phyloP scores from a whole-genome alignment of 2,888 invertebrate species.

The Spisula subtruncata region DNA sequence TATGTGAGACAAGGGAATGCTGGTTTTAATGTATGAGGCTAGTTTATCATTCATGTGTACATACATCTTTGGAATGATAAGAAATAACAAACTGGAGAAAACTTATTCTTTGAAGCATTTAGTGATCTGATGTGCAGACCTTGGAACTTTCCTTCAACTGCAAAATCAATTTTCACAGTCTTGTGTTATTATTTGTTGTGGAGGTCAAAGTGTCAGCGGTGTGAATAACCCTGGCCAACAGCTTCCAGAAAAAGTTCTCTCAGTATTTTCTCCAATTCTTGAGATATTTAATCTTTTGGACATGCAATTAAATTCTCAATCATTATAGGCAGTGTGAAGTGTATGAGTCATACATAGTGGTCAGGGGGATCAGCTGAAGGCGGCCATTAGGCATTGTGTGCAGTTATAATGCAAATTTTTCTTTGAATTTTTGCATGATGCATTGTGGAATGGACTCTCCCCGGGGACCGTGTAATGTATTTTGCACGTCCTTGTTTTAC shows the following conservation, averaged over 20 bases:
- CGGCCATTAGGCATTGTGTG: not conserved
- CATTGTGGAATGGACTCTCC: slow-evolving; percentile 58
- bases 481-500: slow-evolving; percentile 48
- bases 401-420: slow-evolving; percentile 39
- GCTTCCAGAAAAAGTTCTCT: slow-evolving; percentile 29
- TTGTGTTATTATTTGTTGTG: slow-evolving; percentile 46
- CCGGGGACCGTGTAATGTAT: slow-evolving; percentile 59
- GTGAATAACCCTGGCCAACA: slow-evolving; percentile 48
- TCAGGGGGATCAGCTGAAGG: slow-evolving; percentile 19
- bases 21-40: slow-evolving; percentile 35
- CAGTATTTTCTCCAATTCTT: slow-evolving; percentile 17
- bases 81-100: slow-evolving; percentile 40
- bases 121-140: slow-evolving; percentile 40
- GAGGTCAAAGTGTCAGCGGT: slow-evolving; percentile 51
- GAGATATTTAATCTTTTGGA: slow-evolving; percentile 54
- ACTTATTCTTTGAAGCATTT: slow-evolving; percentile 46
- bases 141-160: slow-evolving; percentile 48
- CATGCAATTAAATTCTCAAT: slow-evolving; percentile 55
- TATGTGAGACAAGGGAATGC: slow-evolving; percentile 18
- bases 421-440: slow-evolving; percentile 37
- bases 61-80: slow-evolving; percentile 34
- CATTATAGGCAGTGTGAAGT: slow-evolving; percentile 19
- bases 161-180: slow-evolving; percentile 46
- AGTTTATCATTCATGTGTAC: slow-evolving; percentile 37
- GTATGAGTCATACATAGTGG: slow-evolving; percentile 44